Conservation (phyloP, 1,140 invertebrate genomes). For the Nasonia giraulti region DNA sequence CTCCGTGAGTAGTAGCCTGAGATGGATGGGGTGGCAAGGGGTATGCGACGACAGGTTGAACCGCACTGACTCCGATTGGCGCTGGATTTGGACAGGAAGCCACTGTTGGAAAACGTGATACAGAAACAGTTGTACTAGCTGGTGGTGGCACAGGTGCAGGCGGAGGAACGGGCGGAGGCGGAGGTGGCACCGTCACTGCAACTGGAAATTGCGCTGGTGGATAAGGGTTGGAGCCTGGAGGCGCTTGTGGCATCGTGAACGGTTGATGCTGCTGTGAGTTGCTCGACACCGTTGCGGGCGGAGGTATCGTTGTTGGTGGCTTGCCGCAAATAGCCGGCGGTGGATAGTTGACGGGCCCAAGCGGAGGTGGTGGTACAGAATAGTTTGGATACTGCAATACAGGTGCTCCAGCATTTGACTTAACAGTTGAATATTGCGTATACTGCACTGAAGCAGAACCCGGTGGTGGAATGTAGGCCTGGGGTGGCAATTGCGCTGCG, state of each 20-base stretch:
- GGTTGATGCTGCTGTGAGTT: constrained; percentile 51
- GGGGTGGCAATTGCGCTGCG: constrained; percentile 66
- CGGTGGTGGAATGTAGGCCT: constrained; percentile 71
- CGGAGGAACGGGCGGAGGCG: constrained; percentile 54
- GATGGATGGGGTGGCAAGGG: constrained; percentile 47
- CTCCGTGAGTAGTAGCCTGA: constrained; percentile 59
- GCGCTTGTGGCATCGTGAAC: constrained; percentile 68
- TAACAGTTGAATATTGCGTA: constrained; percentile 58
- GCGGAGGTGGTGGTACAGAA: constrained; percentile 52
- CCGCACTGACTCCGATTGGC: constrained; percentile 22
- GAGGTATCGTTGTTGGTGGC: neutral
- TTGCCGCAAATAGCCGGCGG: constrained; percentile 51
- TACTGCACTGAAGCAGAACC: constrained; percentile 68
- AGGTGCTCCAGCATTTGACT: constrained; percentile 46
- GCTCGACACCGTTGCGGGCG: neutral
- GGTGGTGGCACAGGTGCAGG: constrained; percentile 52
- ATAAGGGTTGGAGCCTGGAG: constrained; percentile 71
- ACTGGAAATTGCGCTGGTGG: constrained; percentile 65
- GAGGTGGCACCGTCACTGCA: constrained; percentile 56
- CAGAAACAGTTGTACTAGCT: constrained; percentile 35
- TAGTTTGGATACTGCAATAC: constrained; percentile 61
- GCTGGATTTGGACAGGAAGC: constrained; percentile 36
- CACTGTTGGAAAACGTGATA: constrained; percentile 18
- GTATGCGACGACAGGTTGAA: constrained; percentile 19
- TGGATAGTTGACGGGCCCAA: constrained; percentile 55